These are phyloP conservation scores for Charina bottae DNA, from an alignment of 2,113 vertebrate species.

Conservation along the genomic window DNA sequence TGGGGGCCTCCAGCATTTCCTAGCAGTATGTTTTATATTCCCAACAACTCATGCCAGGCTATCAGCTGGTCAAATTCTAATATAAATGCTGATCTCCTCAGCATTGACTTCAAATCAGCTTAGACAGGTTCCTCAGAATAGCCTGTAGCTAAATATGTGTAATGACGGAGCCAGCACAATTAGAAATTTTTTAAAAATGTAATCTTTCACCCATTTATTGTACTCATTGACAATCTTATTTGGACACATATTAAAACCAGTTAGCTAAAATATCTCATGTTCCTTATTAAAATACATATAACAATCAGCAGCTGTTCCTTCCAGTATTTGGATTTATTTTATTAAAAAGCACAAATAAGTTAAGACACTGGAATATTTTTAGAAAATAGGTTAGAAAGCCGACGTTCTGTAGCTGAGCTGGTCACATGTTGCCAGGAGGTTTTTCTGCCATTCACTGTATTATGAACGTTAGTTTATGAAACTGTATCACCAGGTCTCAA, in stretches of 20 bases:
- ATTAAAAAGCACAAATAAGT: conserved; percentile 44
- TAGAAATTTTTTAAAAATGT: background rate
- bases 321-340: conserved; percentile 37
- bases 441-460: conserved; percentile 26
- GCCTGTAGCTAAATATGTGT: background rate
- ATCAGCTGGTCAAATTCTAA: background rate
- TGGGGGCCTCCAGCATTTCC: background rate
- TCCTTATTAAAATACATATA: conserved; percentile 43
- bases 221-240: background rate
- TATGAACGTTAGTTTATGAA: conserved; percentile 4
- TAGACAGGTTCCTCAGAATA: background rate
- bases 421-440: conserved; percentile 5
- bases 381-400: conserved; percentile 44
- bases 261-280: conserved; percentile 19
- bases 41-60: background rate
- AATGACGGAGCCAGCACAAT: background rate
- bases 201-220: background rate
- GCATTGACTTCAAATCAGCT: background rate
- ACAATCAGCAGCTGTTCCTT: background rate
- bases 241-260: background rate
- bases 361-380: conserved; percentile 32
- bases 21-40: background rate
- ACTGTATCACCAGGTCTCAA: background rate
- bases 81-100: background rate
- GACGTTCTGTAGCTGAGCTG: conserved; percentile 28